Conservation (phyloP, 2,113 vertebrate genomes). For the Dendropsophus ebraccatus region DNA sequence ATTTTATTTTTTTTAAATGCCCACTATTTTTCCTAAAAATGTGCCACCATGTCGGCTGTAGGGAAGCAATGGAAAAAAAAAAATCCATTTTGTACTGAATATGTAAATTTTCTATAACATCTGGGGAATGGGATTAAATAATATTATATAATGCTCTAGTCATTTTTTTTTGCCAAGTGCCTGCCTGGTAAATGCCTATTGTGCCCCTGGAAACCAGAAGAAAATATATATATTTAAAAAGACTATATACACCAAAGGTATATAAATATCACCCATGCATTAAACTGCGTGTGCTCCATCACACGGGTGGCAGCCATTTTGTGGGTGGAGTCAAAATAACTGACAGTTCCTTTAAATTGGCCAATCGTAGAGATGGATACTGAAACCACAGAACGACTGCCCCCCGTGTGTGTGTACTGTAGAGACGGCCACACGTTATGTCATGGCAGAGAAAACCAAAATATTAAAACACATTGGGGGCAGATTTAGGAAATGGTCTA, state of each 20-base stretch:
- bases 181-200: slow-evolving; percentile 36
- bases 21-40: neutral
- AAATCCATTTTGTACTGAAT: slow-evolving; percentile 45
- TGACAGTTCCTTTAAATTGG: neutral
- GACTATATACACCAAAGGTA: slow-evolving; percentile 47
- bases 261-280: slow-evolving; percentile 43
- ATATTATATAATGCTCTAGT: slow-evolving; percentile 9
- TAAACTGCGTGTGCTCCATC: neutral
- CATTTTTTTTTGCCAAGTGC: slow-evolving; percentile 11
- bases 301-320: slow-evolving; percentile 13
- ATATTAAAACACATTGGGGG: neutral
- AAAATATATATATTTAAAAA: slow-evolving; percentile 33
- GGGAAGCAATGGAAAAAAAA: slow-evolving; percentile 21
- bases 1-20: neutral
- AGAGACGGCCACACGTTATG: neutral
- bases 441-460: neutral
- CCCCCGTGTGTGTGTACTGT: neutral
- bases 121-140: neutral
- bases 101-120: slow-evolving; percentile 16
- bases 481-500: neutral
- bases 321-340: neutral
- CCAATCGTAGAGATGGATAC: too few relatives aligned
- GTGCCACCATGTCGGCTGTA: neutral
- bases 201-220: slow-evolving; percentile 17
- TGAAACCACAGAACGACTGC: neutral